phyloP scores from a whole-genome alignment of 2,797 vertebrate genomes.

The Carapus acus region DNA sequence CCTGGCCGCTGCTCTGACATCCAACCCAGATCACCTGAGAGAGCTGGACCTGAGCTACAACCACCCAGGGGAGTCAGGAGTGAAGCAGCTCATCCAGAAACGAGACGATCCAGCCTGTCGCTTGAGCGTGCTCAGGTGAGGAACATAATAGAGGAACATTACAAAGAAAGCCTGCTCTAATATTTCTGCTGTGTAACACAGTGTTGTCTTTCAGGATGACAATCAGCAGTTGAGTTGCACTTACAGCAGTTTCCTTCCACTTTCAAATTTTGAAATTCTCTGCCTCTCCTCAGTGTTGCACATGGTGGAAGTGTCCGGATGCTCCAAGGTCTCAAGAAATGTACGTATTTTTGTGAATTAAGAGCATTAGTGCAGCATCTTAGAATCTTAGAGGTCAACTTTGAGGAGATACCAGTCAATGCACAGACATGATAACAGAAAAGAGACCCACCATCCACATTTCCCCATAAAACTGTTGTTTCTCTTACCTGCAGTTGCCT shows the following conservation, averaged over 20 bases:
- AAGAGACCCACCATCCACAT: too few relatives aligned
- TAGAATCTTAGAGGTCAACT: too few relatives aligned
- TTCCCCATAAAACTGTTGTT: background rate
- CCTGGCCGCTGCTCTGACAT: conserved; percentile 27
- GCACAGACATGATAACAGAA: too few relatives aligned
- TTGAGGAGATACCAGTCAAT: too few relatives aligned
- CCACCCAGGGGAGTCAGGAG: conserved; percentile 31
- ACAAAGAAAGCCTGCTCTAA: too few relatives aligned
- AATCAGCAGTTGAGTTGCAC: background rate
- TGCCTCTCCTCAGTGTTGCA: conserved; percentile 23
- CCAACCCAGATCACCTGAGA: conserved; percentile 33
- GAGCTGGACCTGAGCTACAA: conserved; percentile 56
- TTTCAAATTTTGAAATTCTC: background rate
- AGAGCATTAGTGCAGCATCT: too few relatives aligned
- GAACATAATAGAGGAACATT: background rate
- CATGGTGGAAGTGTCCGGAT: conserved; percentile 23
- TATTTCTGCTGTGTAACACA: background rate
- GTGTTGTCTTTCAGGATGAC: background rate
- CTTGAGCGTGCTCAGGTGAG: conserved; percentile 22
- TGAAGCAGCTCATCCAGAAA: conserved; percentile 6
- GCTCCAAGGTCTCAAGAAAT: conserved; percentile 47
- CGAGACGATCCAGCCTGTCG: rapidly evolving
- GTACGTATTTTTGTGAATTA: conserved; percentile 26
- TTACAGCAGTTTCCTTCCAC: background rate
- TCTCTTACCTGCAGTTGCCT: conserved; percentile 33